A percentile compares a stretch with the other conserved stretches of the same genome.
phyloP scores from a whole-genome alignment of 2,888 invertebrate genomes.

The Cheilosia soror region DNA sequence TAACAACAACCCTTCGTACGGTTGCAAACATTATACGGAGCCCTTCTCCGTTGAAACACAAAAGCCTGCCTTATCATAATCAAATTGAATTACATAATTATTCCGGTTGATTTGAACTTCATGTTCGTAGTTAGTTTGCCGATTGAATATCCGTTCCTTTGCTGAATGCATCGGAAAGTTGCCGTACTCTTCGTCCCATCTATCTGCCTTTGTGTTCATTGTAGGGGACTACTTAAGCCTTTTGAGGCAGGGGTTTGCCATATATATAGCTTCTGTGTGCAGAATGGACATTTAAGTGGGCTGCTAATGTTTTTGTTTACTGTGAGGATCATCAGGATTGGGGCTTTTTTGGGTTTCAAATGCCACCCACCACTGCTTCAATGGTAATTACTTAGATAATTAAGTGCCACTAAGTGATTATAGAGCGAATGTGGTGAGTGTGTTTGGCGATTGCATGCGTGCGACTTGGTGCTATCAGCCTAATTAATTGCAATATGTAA shows the following conservation, averaged over 20 bases:
- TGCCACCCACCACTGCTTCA: background rate
- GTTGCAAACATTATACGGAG: constrained; percentile 1
- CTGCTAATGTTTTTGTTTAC: constrained; percentile 64
- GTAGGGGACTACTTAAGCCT: constrained; percentile 65
- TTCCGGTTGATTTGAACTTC: constrained; percentile 75
- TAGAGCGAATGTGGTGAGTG: constrained; percentile 51
- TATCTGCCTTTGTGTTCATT: constrained; percentile 58
- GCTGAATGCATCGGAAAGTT: constrained; percentile 41
- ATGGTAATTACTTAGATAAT: constrained; percentile 70
- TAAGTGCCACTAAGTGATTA: constrained; percentile 71
- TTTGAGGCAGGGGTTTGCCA: constrained; percentile 7
- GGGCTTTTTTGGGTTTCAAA: constrained; percentile 32
- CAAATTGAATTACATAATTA: constrained; percentile 75
- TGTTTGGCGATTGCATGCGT: constrained; percentile 48
- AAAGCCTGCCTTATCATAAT: constrained; percentile 70
- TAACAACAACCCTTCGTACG: constrained; percentile 22
- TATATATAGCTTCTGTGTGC: constrained; percentile 31
- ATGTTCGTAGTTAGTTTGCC: constrained; percentile 64
- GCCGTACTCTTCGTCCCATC: background rate
- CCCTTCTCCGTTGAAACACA: constrained; percentile 28
- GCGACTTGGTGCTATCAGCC: constrained; percentile 67
- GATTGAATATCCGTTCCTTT: constrained; percentile 65
- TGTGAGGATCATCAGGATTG: constrained; percentile 6
- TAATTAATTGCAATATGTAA: constrained; percentile 71
- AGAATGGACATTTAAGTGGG: constrained; percentile 61